Conservation (phyloP, 2,888 invertebrate genomes). For the Xanthia icteritia region DNA sequence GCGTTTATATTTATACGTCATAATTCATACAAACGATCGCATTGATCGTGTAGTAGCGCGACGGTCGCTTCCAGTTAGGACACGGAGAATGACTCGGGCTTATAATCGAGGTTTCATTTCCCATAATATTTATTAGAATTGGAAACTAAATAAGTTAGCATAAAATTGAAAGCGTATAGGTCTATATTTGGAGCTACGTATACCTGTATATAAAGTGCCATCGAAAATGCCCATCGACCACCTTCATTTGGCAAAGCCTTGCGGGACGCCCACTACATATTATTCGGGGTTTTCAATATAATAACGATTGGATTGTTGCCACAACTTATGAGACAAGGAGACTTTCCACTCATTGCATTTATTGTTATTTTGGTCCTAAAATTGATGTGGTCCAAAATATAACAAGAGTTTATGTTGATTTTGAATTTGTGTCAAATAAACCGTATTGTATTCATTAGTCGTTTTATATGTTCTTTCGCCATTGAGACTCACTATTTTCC, state of each 20-base stretch:
- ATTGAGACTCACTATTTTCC: background rate
- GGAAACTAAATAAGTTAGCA: constrained; percentile 33
- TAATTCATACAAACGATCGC: background rate
- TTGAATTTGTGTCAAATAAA: constrained; percentile 13
- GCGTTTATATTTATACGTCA: background rate
- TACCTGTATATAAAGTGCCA: constrained; percentile 33
- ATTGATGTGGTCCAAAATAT: constrained; percentile 20
- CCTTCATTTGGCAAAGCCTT: constrained; percentile 55
- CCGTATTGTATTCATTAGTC: background rate
- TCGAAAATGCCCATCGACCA: constrained; percentile 65
- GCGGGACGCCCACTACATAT: constrained; percentile 46
- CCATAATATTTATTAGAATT: constrained; percentile 54
- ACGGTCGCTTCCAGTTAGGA: background rate
- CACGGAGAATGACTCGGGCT: constrained; percentile 13
- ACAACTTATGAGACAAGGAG: constrained; percentile 34
- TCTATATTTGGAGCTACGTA: constrained; percentile 52
- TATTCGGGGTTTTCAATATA: constrained; percentile 15
- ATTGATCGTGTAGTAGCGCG: background rate
- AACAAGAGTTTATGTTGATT: background rate
- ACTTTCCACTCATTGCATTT: constrained; percentile 39
- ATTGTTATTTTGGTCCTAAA: constrained; percentile 22
- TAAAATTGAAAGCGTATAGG: constrained; percentile 61
- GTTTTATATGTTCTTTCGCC: background rate
- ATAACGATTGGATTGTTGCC: constrained; percentile 33
- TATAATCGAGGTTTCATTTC: constrained; percentile 36